phyloP scores from a whole-genome alignment of 2,797 vertebrate genomes.

The Epinephelus malabaricus region DNA sequence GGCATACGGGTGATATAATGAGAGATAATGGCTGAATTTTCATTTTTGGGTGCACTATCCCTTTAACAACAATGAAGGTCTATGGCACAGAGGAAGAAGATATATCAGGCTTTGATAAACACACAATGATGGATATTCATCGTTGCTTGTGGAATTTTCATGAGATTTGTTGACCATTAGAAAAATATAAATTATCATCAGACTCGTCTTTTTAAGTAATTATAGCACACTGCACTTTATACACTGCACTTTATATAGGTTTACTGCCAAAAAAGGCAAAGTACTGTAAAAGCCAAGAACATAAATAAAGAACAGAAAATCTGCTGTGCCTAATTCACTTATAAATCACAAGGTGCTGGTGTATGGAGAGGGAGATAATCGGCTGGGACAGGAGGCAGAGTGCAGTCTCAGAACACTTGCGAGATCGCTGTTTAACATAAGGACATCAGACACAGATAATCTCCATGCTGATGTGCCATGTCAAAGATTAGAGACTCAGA shows the following conservation, averaged over 20 bases:
- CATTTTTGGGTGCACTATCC: too few species aligned
- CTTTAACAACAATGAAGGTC: too few species aligned
- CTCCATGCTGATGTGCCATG: constrained; percentile 41
- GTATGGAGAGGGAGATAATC: constrained; percentile 37
- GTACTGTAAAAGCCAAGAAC: too few species aligned
- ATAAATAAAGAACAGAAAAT: too few species aligned
- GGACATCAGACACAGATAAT: constrained; percentile 55
- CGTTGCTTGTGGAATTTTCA: background rate
- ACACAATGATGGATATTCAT: background rate
- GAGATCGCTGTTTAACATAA: constrained; percentile 47
- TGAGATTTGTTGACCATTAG: background rate
- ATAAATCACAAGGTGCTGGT: constrained; percentile 16
- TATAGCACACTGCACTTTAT: too few species aligned
- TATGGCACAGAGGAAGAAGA: too few species aligned
- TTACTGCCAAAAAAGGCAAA: too few species aligned
- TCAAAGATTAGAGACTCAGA: constrained; percentile 30
- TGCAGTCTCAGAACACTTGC: constrained; percentile 22
- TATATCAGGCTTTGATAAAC: too few species aligned
- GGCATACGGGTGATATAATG: too few species aligned
- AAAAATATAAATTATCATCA: background rate
- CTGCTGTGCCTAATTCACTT: constrained; percentile 36
- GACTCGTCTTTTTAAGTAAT: background rate
- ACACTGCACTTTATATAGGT: too few species aligned
- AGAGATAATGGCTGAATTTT: too few species aligned
- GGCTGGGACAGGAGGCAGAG: constrained; percentile 16